A percentile compares a stretch with the other conserved stretches of the same genome.
phyloP scores from a whole-genome alignment of 2,888 invertebrate genomes.

The Drosophila putrida region DNA sequence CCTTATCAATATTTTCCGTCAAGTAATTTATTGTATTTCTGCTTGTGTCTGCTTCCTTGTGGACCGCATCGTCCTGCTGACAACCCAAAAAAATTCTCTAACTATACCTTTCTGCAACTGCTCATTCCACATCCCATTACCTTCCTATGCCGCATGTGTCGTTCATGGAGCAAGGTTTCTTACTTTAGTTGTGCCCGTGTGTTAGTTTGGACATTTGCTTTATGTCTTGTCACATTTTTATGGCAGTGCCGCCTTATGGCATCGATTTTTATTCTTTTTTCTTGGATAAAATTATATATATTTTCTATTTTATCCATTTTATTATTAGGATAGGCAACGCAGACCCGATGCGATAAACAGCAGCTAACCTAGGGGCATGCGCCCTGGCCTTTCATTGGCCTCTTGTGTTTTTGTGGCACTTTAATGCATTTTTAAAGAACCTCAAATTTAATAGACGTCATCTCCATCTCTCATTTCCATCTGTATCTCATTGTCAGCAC shows the following conservation, averaged over 20 bases:
- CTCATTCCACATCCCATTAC: slow-evolving; percentile 17
- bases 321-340: slow-evolving; percentile 39
- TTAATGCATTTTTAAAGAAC: slow-evolving; percentile 78
- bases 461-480: slow-evolving; percentile 14
- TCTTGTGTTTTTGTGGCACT: slow-evolving; percentile 41
- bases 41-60: slow-evolving; percentile 67
- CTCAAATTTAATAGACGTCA: slow-evolving; percentile 69
- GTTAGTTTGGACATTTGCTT: slow-evolving; percentile 65
- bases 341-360: slow-evolving; percentile 44
- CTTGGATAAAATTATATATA: slow-evolving; percentile 71
- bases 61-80: slow-evolving; percentile 42
- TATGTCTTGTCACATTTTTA: slow-evolving; percentile 79
- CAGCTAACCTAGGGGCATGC: slow-evolving; percentile 34
- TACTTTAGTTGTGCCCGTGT: background rate
- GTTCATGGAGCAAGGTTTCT: slow-evolving; percentile 13
- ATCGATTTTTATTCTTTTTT: slow-evolving; percentile 77
- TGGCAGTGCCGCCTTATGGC: slow-evolving; percentile 75
- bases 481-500: slow-evolving; percentile 30
- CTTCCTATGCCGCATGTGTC: slow-evolving; percentile 45
- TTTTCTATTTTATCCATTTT: slow-evolving; percentile 74
- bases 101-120: slow-evolving; percentile 2
- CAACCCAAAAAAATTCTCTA: slow-evolving; percentile 16
- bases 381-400: slow-evolving; percentile 18
- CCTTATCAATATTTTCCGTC: slow-evolving; percentile 84
- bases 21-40: slow-evolving; percentile 82